Evolutionary conservation across 92 coral and sea anemone genomes (phyloP).

Genomic region (Palythoa grandis): DNA sequence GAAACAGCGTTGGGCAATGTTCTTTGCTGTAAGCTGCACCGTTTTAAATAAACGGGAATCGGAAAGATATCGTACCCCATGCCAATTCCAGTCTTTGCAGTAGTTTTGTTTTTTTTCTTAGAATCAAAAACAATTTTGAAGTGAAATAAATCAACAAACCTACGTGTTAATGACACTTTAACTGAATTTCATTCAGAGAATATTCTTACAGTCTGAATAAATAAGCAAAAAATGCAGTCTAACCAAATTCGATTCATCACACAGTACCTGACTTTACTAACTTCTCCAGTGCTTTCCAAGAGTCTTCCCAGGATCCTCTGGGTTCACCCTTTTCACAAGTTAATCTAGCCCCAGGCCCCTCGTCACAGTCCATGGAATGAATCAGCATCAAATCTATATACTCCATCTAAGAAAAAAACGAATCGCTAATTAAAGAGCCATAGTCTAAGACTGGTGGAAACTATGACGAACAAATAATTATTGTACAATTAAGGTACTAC

Average conservation of each 20-base stretch:
- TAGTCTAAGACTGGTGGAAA: not conserved
- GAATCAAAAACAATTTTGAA: too few relatives aligned
- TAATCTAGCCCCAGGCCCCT: conserved; percentile 76
- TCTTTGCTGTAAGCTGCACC: too few relatives aligned
- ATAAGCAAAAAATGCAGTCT: not conserved
- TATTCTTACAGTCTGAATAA: not conserved
- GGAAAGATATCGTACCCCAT: too few relatives aligned
- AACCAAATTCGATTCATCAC: not conserved
- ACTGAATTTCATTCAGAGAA: not conserved
- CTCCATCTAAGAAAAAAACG: conserved; percentile 56
- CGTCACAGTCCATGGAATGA: conserved; percentile 91
- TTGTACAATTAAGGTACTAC: too few relatives aligned
- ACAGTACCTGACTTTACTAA: conserved; percentile 65
- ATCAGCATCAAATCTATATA: conserved; percentile 94
- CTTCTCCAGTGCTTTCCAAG: conserved; percentile 85
- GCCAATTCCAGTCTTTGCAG: too few relatives aligned
- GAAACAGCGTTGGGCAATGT: too few relatives aligned
- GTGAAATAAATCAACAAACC: too few relatives aligned
- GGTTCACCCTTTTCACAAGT: conserved; percentile 80
- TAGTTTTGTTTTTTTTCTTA: too few relatives aligned
- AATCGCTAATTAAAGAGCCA: not conserved
- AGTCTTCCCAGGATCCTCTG: conserved; percentile 94
- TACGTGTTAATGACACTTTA: too few relatives aligned
- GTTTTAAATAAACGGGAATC: too few relatives aligned
- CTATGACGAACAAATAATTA: not conserved